Percentiles rank a stretch among this genome's conserved stretches.
These are phyloP conservation scores for Myzus persicae DNA, from an alignment of 1,140 invertebrate species.

Conservation along the genomic window DNA sequence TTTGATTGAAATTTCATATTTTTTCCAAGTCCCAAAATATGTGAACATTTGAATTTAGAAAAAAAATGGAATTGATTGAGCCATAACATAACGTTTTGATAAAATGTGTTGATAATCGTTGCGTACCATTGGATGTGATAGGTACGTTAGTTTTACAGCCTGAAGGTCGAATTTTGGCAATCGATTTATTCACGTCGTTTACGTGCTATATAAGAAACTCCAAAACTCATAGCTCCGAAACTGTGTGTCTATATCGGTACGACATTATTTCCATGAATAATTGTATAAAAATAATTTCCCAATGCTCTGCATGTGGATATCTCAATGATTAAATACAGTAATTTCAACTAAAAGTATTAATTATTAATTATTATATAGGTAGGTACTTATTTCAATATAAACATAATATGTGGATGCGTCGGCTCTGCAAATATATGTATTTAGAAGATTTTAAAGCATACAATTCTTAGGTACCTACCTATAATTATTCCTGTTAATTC, in stretches of 20 bases:
- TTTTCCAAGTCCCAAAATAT: neutral
- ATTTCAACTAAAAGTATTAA: neutral
- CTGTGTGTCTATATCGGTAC: neutral
- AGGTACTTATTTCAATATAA: too few species aligned
- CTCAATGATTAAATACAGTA: neutral
- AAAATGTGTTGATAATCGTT: constrained; percentile 11
- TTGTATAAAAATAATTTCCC: constrained; percentile 17
- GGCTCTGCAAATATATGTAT: neutral
- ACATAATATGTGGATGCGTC: neutral
- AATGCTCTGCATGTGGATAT: neutral
- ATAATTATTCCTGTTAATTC: neutral
- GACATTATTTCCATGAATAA: constrained; percentile 45
- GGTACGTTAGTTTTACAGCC: constrained; percentile 13
- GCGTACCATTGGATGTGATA: constrained; percentile 31
- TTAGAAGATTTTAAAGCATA: neutral
- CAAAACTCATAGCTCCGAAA: neutral
- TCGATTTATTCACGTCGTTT: constrained; percentile 26
- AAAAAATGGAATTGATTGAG: neutral
- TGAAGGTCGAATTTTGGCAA: constrained; percentile 47
- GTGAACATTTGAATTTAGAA: neutral
- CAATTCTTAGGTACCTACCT: too few species aligned
- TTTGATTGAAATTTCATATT: neutral
- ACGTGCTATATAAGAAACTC: neutral
- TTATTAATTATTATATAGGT: too few species aligned
- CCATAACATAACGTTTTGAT: neutral